A percentile compares a stretch with the other conserved stretches of the same genome.
Conservation (phyloP, 2,797 vertebrate species). For the Ctenochaetus hawaiiensis region DNA sequence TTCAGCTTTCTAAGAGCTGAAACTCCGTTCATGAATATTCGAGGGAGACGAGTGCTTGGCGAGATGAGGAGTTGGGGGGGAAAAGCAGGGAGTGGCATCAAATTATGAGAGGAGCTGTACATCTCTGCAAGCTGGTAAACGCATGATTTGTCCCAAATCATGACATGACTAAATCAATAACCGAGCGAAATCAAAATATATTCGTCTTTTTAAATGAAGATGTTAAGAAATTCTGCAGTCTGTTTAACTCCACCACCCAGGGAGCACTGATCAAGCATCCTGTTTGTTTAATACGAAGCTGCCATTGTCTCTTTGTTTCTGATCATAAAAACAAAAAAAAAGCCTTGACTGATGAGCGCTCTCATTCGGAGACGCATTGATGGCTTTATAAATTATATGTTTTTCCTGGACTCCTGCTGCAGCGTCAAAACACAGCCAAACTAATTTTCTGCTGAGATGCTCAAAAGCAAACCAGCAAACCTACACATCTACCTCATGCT, state of each 20-base stretch:
- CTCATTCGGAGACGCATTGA: conserved; percentile 26
- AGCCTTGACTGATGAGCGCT: conserved; percentile 42
- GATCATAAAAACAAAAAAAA: conserved; percentile 19
- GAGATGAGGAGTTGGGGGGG: conserved; percentile 30
- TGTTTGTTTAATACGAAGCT: conserved; percentile 11
- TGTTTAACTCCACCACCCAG: background rate
- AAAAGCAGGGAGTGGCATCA: conserved; percentile 46
- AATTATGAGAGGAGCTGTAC: conserved; percentile 35
- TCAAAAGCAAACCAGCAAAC: conserved; percentile 51
- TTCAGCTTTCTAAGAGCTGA: conserved; percentile 61
- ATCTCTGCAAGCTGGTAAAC: conserved; percentile 14
- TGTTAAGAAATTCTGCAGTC: background rate
- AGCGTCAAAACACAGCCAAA: conserved; percentile 40
- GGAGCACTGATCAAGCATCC: conserved; percentile 12
- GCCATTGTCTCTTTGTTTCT: background rate
- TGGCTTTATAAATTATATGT: conserved; percentile 33
- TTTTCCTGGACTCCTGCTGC: conserved; percentile 50
- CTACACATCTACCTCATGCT: conserved; percentile 68
- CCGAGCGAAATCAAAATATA: background rate
- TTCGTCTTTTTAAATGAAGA: background rate
- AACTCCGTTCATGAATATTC: conserved; percentile 66
- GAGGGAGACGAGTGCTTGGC: conserved; percentile 40
- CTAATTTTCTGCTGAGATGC: conserved; percentile 65
- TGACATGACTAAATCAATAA: background rate
- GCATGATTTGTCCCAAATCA: background rate